Evolutionary conservation across 2,888 invertebrate species (phyloP).

Genomic region (Notodonta ziczac): DNA sequence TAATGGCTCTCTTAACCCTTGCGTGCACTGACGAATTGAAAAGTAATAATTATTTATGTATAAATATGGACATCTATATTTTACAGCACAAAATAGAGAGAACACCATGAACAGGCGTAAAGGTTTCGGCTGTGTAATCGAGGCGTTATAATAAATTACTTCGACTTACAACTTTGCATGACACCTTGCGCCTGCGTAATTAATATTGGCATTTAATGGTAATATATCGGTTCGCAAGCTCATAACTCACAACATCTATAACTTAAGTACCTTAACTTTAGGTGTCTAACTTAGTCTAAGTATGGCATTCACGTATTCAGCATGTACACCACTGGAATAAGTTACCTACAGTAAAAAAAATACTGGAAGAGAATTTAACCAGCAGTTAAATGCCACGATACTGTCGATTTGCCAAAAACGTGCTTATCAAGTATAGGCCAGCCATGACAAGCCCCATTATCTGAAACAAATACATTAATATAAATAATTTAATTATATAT

Average conservation of each 20-base stretch:
- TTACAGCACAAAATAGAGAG: no score
- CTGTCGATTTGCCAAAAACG: constrained; percentile 90
- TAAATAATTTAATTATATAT: not conserved
- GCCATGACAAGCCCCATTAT: constrained; percentile 90
- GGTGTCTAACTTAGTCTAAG: not conserved
- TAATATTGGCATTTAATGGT: not conserved
- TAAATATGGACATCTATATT: no score
- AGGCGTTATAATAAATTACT: no score
- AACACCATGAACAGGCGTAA: no score
- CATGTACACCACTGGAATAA: not conserved
- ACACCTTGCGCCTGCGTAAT: not conserved
- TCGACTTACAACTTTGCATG: not conserved
- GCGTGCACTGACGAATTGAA: no score
- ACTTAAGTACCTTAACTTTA: not conserved
- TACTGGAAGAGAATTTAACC: not conserved
- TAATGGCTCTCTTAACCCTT: no score
- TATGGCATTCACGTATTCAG: not conserved
- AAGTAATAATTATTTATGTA: no score
- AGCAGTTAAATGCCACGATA: constrained; percentile 87
- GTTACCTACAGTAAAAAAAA: not conserved
- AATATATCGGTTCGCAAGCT: constrained; percentile 4
- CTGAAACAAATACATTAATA: constrained; percentile 78
- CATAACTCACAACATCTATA: constrained; percentile 1
- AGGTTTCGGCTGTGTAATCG: no score
- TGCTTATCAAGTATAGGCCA: constrained; percentile 89